A percentile compares a stretch with the other conserved stretches of the same genome.
phyloP scores from a whole-genome alignment of 2,888 invertebrate species.

The Synergus itoensis region DNA sequence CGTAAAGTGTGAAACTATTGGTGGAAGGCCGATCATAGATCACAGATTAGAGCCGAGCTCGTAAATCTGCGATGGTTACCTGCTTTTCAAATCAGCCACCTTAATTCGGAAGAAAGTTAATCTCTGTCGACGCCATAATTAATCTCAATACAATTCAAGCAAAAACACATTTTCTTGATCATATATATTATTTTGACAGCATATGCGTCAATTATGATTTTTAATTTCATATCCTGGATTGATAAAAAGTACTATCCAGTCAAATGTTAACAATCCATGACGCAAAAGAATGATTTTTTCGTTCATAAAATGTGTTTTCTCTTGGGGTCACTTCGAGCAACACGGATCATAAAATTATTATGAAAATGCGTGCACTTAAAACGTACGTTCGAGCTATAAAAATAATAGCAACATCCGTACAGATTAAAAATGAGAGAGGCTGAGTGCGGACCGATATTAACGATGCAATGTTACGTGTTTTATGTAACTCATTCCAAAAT shows the following conservation, averaged over 20 bases:
- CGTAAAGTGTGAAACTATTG: constrained; percentile 75
- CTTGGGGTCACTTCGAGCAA: not conserved
- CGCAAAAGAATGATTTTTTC: not conserved
- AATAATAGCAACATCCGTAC: not conserved
- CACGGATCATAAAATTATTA: not conserved
- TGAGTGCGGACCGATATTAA: not conserved
- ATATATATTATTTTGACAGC: no score
- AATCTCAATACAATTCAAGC: not conserved
- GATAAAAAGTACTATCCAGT: not conserved
- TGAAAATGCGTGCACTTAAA: not conserved
- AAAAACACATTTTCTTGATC: not conserved
- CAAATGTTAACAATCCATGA: not conserved
- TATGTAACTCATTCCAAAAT: not conserved
- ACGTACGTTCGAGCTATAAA: not conserved
- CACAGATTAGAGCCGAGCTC: constrained; percentile 47
- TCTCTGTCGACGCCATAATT: not conserved
- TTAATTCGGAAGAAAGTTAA: not conserved
- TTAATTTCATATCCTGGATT: not conserved
- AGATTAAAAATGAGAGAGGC: no score
- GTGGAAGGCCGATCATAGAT: constrained; percentile 63
- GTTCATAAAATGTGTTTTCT: not conserved
- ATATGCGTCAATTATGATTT: not conserved
- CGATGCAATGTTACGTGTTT: not conserved
- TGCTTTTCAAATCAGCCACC: not conserved
- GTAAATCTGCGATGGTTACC: constrained; percentile 43